A percentile compares a stretch with the other conserved stretches of the same genome.
These are phyloP conservation scores for Campopleginae sp. DNA, from an alignment of 2,888 invertebrate genomes.

Conservation along the genomic window DNA sequence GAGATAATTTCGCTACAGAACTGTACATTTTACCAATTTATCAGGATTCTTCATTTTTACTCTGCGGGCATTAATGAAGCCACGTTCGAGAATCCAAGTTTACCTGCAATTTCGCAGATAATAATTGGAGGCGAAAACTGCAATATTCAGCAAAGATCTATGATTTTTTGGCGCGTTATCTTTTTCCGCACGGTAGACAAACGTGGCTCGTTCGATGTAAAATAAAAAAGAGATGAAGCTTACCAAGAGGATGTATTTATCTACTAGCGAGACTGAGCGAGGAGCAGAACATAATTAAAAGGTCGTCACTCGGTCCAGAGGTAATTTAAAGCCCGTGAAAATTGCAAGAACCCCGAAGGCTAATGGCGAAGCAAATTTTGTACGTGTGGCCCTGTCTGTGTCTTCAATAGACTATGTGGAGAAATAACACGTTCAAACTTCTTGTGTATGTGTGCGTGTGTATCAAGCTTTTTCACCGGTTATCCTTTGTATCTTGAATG, in stretches of 20 bases:
- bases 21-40: background rate
- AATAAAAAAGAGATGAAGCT: slow-evolving; percentile 23
- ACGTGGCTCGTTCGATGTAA: background rate
- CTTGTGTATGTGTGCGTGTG: background rate
- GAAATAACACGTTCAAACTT: slow-evolving; percentile 7
- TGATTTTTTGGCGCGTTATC: background rate
- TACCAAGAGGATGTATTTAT: slow-evolving; percentile 20
- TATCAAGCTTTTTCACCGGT: slow-evolving; percentile 28
- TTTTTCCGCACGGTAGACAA: background rate
- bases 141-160: slow-evolving; percentile 1
- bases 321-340: slow-evolving; percentile 63
- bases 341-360: slow-evolving; percentile 55
- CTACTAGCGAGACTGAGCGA: slow-evolving; percentile 19
- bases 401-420: background rate
- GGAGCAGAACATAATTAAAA: slow-evolving; percentile 59
- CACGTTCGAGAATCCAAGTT: background rate
- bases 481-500: slow-evolving; percentile 51
- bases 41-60: background rate
- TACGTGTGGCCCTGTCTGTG: slow-evolving; percentile 8
- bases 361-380: slow-evolving; percentile 26
- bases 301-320: slow-evolving; percentile 58
- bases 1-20: background rate
- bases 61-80: background rate
- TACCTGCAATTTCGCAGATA: background rate
- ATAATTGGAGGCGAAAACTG: background rate